Conservation (phyloP, 2,888 invertebrate species). For the Isotomurus palustris region DNA sequence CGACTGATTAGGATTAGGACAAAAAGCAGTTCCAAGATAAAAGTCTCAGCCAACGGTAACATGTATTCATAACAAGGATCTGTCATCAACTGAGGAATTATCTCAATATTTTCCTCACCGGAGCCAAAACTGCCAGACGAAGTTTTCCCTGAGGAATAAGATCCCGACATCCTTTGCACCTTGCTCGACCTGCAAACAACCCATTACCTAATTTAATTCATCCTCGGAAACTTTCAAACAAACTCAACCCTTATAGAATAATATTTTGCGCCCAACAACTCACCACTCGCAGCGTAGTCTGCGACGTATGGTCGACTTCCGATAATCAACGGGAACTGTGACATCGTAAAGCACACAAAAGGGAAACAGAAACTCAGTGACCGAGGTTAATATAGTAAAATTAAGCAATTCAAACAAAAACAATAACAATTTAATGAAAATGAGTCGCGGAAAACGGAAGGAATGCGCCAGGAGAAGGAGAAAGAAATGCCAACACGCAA, state of each 20-base stretch:
- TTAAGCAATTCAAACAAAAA: not conserved
- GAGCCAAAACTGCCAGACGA: not conserved
- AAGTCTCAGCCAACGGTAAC: not conserved
- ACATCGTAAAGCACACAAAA: too few relatives aligned
- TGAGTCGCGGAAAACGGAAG: not conserved
- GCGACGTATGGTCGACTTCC: not conserved
- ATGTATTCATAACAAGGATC: not conserved
- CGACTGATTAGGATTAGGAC: not conserved
- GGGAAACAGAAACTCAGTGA: too few relatives aligned
- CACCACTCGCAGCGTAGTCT: conserved; percentile 9
- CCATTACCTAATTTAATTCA: not conserved
- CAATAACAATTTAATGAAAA: not conserved
- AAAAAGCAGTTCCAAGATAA: not conserved
- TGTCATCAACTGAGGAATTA: not conserved
- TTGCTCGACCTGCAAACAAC: not conserved
- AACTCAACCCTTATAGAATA: not conserved
- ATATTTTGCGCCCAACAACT: too few relatives aligned
- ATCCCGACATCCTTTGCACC: not conserved
- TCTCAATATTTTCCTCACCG: not conserved
- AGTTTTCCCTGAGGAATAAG: not conserved
- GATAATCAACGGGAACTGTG: too few relatives aligned
- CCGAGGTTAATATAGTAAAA: too few relatives aligned
- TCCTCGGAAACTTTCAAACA: not conserved
- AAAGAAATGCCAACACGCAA: not conserved
- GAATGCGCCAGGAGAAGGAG: not conserved